Base-by-base conservation (phyloP, 2,797 vertebrate genomes). In the Acipenser transmontanus region DNA sequence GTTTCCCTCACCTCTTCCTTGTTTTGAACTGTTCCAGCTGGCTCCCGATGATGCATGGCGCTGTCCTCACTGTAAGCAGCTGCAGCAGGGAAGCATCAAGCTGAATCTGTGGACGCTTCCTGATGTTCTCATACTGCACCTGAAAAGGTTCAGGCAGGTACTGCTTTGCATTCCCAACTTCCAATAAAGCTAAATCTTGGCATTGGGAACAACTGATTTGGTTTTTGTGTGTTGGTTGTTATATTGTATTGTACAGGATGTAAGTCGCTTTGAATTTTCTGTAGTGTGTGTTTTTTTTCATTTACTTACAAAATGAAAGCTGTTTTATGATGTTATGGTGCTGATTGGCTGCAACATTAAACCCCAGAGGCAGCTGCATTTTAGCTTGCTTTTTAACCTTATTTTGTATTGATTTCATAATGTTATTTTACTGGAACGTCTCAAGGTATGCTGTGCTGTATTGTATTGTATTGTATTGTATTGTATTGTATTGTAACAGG, bases 1-100 rank as follows among this genome's bases (percentile, higher is more conserved):
- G 3, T 34, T 34, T 34, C 34, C 34, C 34, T 34, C 34, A 34
- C 34, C 34, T 34, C 8, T 52, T 52, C 50, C 12, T 52, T 52
- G 8, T 12, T 52, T 12, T 12, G 8, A 52, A 73, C 70, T 80
- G 49, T 87, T 85, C 71, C 78, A 99, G 97, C 89, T 99, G 76
- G 97, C 96, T 71, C 96, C 97, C 0, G 96, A 99, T 12, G 96
- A 99, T 0, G 97, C 97, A 17, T 99, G 97, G 97, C 93, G 97
- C 71, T 99, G 97, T 80, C 97, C 97, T 0, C 96, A 99, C 83
- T 99, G 97, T 78, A 98, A 98, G 82, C 95, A 99, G 87, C 91
- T 99, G 74, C 97, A 99, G 87, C 97, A 99, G 76, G 97, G 97
- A n/a, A 96, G 94, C 79, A 99, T 99, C 72, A 98, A 98, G 12